phyloP scores from a whole-genome alignment of 1,140 invertebrate species.

The Ceratitis capitata region DNA sequence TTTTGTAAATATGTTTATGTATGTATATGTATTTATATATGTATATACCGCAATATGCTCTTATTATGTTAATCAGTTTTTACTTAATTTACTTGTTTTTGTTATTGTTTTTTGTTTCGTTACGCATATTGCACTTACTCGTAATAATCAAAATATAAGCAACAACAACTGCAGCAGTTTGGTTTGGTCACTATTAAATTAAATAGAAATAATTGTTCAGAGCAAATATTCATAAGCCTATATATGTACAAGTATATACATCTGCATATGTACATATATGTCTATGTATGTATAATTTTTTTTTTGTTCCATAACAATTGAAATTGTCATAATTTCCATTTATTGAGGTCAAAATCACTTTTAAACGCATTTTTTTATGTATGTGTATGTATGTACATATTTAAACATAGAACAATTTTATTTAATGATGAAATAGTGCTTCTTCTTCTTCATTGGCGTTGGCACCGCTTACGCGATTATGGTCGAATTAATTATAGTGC shows the following conservation, averaged over 20 bases:
- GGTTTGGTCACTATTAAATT: not conserved
- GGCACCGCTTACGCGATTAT: too few relatives aligned
- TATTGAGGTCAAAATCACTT: constrained; percentile 14
- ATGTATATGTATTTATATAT: too few relatives aligned
- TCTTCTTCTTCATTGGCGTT: too few relatives aligned
- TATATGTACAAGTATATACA: not conserved
- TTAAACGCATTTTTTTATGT: not conserved
- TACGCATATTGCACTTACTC: constrained; percentile 5
- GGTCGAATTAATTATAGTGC: too few relatives aligned
- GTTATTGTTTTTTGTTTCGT: not conserved
- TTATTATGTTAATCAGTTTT: not conserved
- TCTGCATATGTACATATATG: not conserved
- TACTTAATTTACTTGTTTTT: too few relatives aligned
- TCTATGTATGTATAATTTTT: too few relatives aligned
- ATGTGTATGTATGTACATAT: not conserved
- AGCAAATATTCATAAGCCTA: not conserved
- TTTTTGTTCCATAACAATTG: not conserved
- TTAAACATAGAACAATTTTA: not conserved
- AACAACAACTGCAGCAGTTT: not conserved
- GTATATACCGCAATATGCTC: not conserved
- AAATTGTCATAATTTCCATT: not conserved
- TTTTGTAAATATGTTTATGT: too few relatives aligned
- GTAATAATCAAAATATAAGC: not conserved
- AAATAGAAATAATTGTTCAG: too few relatives aligned
- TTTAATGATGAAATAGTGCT: not conserved